A percentile compares a stretch with the other conserved stretches of the same genome.
These are phyloP conservation scores for Ailuropoda melanoleuca DNA, from an alignment of 2,113 vertebrate genomes.

Conservation along the genomic window DNA sequence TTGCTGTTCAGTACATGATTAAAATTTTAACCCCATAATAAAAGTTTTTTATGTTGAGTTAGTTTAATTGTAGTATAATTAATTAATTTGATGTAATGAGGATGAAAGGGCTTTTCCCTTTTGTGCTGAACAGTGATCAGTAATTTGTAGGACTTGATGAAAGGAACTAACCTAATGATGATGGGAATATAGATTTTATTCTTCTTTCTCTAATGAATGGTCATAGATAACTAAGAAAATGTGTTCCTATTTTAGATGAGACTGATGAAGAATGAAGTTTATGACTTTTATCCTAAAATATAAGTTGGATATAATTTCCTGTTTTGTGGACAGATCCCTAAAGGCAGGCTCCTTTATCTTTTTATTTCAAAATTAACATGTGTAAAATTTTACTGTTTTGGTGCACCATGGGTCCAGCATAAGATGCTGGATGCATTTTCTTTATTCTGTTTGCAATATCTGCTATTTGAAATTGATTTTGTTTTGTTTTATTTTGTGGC, in stretches of 20 bases:
- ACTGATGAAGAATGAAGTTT: not conserved
- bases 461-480: slow-evolving; percentile 1
- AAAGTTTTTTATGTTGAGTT: not conserved
- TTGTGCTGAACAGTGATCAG: not conserved
- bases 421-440: not conserved
- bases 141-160: slow-evolving; percentile 1
- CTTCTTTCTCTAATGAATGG: not conserved
- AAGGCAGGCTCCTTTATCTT: not conserved
- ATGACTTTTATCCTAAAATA: slow-evolving; percentile 20
- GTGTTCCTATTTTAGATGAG: not conserved
- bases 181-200: slow-evolving; percentile 28
- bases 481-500: not conserved
- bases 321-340: not conserved
- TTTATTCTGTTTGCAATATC: not conserved
- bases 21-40: not conserved
- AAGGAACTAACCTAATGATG: not conserved
- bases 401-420: not conserved
- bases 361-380: slow-evolving; percentile 3
- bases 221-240: not conserved
- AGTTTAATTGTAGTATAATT: not conserved
- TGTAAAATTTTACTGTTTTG: not conserved
- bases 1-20: not conserved
- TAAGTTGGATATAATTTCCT: not conserved
- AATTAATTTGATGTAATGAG: not conserved
- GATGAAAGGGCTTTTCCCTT: not conserved